A percentile compares a stretch with the other conserved stretches of the same genome.
These are phyloP conservation scores for Sepioteuthis lessoniana DNA, from an alignment of 2,888 invertebrate species.

Conservation along the genomic window DNA sequence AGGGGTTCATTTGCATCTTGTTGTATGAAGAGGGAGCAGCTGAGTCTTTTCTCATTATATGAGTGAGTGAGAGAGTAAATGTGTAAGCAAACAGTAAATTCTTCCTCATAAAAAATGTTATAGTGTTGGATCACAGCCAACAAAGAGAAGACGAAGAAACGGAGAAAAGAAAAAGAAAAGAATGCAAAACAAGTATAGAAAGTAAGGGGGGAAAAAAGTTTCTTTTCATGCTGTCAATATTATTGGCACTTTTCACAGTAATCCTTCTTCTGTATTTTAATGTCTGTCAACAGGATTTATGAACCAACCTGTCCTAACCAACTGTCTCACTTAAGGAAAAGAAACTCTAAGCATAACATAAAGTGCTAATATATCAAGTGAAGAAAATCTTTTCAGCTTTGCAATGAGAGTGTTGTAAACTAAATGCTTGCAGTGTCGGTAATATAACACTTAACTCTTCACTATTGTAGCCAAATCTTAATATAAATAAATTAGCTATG, in stretches of 20 bases:
- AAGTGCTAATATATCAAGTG: no score
- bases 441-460: no score
- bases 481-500: no score
- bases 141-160: background rate
- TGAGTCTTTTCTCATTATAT: no score
- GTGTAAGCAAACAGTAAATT: background rate
- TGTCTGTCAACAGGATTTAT: background rate
- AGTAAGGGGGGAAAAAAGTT: no score
- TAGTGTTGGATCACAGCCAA: background rate
- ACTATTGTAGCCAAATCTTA: no score
- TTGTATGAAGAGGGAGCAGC: no score
- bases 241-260: background rate
- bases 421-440: no score
- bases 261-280: background rate
- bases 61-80: no score
- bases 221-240: background rate
- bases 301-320: background rate
- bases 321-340: background rate
- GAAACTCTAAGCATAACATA: background rate
- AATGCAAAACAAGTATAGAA: background rate
- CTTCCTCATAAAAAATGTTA: background rate
- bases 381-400: no score
- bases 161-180: background rate
- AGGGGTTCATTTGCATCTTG: no score
- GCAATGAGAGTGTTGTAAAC: no score